Evolutionary conservation across 2,797 vertebrate species (phyloP), one percentile per base, ranked within the genome.

Genomic region (Phalloptychus januarius): DNA sequence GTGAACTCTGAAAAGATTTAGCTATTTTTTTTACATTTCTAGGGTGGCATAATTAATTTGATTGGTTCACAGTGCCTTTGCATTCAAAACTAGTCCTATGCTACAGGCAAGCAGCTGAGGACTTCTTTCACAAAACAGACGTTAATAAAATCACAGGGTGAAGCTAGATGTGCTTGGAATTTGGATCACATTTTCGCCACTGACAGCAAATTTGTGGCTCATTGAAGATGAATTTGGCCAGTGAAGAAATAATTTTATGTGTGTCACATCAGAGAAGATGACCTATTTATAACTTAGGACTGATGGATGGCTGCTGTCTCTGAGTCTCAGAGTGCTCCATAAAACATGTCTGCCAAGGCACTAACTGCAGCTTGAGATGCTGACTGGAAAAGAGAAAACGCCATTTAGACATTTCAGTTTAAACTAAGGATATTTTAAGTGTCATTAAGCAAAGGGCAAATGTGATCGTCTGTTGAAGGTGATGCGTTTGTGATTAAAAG

Each of bases 221-320:
- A 71, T 79, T 52, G 58, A 25, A 76, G 40, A 70, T 42, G 52
- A 50, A 80, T 81, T 36, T 77, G 61, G 74, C 36, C 65, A 61
- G n/a, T 72, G 50, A 72, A 44, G 2, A 25, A 67, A 58, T 20
- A 84, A 52, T 78, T 50, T 25, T 0, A 46, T 79, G 10, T 48
- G 36, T 83, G 75, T 74, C n/a, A 78, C 16, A 74, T 85, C 8
- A 12, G 31, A 72, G 78, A 61, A 23, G 33, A 44, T 69, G 77
- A 75, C 72, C 18, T 33, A 31, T 76, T 80, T 78, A 71, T 15
- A 78, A 74, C 65, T 72, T 61, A 36, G 73, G n/a, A 52, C 45
- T 78, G 73, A 79, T 65, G 36, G 52, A 77, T 78, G 73, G 65
- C 61, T 78, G 45, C 74, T 85, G 71, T 77, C 54, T 72, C 67